Conservation (phyloP, 2,113 vertebrate genomes). For the Puffinus mauretanicus region DNA sequence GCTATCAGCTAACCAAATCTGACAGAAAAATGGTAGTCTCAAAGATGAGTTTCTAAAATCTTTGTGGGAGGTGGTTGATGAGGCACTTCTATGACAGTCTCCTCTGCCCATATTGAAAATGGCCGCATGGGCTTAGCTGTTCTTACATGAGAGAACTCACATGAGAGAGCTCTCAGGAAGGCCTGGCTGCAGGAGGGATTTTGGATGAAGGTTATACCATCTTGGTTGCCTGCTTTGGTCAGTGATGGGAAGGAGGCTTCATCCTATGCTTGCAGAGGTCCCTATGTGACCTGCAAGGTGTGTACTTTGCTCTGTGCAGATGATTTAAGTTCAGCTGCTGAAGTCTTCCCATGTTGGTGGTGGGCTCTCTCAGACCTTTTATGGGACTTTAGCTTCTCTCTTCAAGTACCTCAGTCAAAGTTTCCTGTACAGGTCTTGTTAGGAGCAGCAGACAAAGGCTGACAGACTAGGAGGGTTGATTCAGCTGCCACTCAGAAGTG, state of each 20-base stretch:
- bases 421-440: neutral
- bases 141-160: neutral
- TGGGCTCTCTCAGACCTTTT: neutral
- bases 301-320: neutral
- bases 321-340: neutral
- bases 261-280: neutral
- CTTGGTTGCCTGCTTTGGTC: neutral
- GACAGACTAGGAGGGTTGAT: neutral
- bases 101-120: neutral
- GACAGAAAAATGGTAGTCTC: neutral
- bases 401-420: neutral
- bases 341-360: neutral
- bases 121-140: neutral
- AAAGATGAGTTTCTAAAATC: neutral
- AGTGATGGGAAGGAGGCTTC: neutral
- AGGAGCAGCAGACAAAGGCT: neutral
- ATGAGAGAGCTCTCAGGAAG: neutral
- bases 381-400: neutral
- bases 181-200: neutral
- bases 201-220: neutral
- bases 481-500: neutral
- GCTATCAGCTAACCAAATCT: conserved; percentile 24
- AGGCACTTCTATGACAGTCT: neutral
- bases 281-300: neutral
- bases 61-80: neutral